These are phyloP conservation scores for Drosophila kokeensis DNA, from an alignment of 2,888 invertebrate species.

Conservation along the genomic window DNA sequence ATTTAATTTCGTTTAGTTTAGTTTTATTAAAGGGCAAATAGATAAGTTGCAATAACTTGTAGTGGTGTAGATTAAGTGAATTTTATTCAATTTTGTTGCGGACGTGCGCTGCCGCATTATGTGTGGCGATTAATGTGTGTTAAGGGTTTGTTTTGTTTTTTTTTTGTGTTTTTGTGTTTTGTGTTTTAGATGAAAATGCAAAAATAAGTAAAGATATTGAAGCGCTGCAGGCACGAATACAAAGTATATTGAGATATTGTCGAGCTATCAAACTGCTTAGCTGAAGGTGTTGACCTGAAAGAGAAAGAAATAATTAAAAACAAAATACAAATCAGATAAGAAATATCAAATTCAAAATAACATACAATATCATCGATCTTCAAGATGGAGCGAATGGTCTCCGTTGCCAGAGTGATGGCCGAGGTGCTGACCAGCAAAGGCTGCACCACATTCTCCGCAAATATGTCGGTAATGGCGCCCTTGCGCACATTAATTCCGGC, in stretches of 20 bases:
- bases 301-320: neutral
- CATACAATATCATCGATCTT: conserved; percentile 99
- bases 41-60: conserved; percentile 41
- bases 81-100: conserved; percentile 65
- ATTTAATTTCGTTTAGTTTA: conserved; percentile 19
- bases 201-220: conserved; percentile 49
- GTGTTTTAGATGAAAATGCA: conserved; percentile 62
- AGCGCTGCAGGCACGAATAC: conserved; percentile 41
- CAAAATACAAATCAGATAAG: neutral
- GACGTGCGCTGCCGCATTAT: conserved; percentile 47
- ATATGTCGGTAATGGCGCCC: conserved; percentile 98
- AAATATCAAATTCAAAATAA: conserved; percentile 13
- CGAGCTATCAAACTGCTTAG: conserved; percentile 55
- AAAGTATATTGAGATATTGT: conserved; percentile 12
- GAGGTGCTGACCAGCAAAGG: conserved; percentile 97
- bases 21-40: conserved; percentile 63
- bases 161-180: conserved; percentile 12
- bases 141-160: conserved; percentile 27
- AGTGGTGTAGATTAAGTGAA: conserved; percentile 63
- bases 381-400: conserved; percentile 98
- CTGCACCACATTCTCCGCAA: conserved; percentile 98
- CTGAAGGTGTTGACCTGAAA: conserved; percentile 80
- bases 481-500: conserved; percentile 98
- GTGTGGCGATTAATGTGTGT: conserved; percentile 38
- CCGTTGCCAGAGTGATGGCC: conserved; percentile 96